Evolutionary conservation across 2,888 invertebrate species (phyloP), one percentile per base, ranked within the genome.

Genomic region (Melinaea marsaeus): DNA sequence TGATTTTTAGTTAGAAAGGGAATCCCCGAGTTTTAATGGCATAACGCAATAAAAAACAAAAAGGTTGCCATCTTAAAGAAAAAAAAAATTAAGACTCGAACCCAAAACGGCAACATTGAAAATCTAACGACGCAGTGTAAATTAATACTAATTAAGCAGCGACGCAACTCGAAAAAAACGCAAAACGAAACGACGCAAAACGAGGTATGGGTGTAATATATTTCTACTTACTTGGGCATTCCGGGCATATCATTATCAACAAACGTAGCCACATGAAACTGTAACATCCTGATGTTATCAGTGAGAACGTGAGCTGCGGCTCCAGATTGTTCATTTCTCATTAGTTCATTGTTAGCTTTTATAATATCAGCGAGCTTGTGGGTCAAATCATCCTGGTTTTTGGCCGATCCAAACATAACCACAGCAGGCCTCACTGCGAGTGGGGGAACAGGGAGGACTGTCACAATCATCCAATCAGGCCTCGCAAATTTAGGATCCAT

Each of bases 381-480:
- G 0, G 99, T 99, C 76, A 99, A 93, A 93, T 99, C 99, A 80
- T 99, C 99, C 90, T 98, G 95, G 93, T 99, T 99, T 81, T 97
- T 95, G 0, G 99, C 99, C 0, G 99, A 97, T n/a, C 99, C 99
- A 85, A 97, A 97, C 97, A 99, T 99, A 7, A 99, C 98, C 4
- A 99, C 99, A 60, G 99, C 99, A 0, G 99, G 99, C 69, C 99
- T 93, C 0, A 99, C 99, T 1, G 97, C 94, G 34, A 99, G 87
- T 3, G 99, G 99, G 0, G 99, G 99, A 0, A 99, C 99, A 0
- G 99, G 99, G 65, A 99, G 85, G 11, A 98, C 98, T 2, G 99
- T 99, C 5, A 98, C 93, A 70, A 99, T 95, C 99, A 99, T 99
- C 99, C 99, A 99, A 91, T 99, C 99, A 5, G 99, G 99, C 58